Evolutionary conservation across 1,140 invertebrate genomes (phyloP), one percentile per base, ranked within the genome.

Genomic region (Leguminivora glycinivorella): DNA sequence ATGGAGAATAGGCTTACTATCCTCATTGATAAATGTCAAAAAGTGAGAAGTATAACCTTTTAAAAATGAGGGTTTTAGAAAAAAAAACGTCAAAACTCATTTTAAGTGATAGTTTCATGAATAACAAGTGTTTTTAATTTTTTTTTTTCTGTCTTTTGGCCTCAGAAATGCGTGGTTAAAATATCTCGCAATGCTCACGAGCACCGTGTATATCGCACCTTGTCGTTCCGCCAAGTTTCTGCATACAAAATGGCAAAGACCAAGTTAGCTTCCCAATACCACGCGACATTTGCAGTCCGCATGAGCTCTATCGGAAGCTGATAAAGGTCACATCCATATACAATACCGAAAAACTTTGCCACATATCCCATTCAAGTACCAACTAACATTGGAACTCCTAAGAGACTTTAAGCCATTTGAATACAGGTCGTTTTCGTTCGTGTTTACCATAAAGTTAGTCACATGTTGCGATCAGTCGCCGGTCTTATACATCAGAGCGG

Each of bases 371-470:
- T 63, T 63, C 12, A 17, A 63, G 6, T 63, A 29, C 58, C 25
- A 17, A 31, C 25, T 19, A 34, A 31, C 25, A 17, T 26, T 29
- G 58, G 58, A 26, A 63, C n/a, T 29, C 58, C n/a, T 31, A 7
- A 7, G 58, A 31, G 58, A 29, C 58, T 29, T 29, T 29, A 63
- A 63, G 26, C 26, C 26, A 63, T 34, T 63, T 29, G 25, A 29
- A 63, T 63, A 63, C 58, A 63, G 58, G 58, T 63, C 26, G 17
- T 31, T 63, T 31, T 63, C 58, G 29, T 31, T 19, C 7, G 58
- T 29, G 14, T 63, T 63, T 31, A 26, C 12, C 58, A 63, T 63
- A 63, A 63, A 63, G 26, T 63, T 63, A 29, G 58, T 31, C 25
- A 60, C 25, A 63, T 63, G n/a, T n/a, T n/a, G n/a, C n/a, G n/a